Base-by-base conservation (phyloP, 1,140 invertebrate species). In the Zaprionus davidi region DNA sequence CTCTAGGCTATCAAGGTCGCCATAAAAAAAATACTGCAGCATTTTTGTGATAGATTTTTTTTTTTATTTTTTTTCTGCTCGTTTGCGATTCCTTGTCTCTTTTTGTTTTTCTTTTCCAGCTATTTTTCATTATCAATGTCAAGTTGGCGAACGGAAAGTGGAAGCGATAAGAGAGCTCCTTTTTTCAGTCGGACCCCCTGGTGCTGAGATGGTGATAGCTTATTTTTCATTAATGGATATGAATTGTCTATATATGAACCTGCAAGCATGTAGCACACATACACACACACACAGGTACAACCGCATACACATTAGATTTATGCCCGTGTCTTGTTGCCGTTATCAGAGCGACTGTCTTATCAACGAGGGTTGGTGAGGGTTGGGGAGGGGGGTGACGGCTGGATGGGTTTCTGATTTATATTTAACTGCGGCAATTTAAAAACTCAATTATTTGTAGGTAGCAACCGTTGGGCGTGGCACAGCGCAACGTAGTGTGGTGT, bases 101-200 rank as follows among this genome's bases (percentile, higher is more conserved):
- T 24, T 22, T 26, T 51, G 26, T 46, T 17, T 17, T 17, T 46
- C n/a, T 11, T 46, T 46, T 46, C n/a, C 41, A 28, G 58, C 70
- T 71, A 62, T 86, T 87, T 86, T 87, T 86, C 82, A 87, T 86
- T 86, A 86, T 86, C 82, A 86, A 86, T 86, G 82, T 87, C 83
- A 87, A 71, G 71, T 73, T 70, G 31, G 70, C 51, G 41, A 49
- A 70, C 63, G 64, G 31, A 13, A 31, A 59, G 41, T 12, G 41
- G 15, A 17, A 46, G 46, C 44, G 82, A 85, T 86, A 86, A 76
- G 82, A 79, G 76, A 55, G 26, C 36, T 58, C 26, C 24, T 46
- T 62, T 55, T 28, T 28, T 53, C 41, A 55, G 67, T 59, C 67
- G 63, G 58, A 67, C 63, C 63, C 71, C 64, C 64, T 20, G 13